These are phyloP conservation scores for Okamejei kenojei DNA, from an alignment of 2,797 vertebrate species.

Conservation along the genomic window DNA sequence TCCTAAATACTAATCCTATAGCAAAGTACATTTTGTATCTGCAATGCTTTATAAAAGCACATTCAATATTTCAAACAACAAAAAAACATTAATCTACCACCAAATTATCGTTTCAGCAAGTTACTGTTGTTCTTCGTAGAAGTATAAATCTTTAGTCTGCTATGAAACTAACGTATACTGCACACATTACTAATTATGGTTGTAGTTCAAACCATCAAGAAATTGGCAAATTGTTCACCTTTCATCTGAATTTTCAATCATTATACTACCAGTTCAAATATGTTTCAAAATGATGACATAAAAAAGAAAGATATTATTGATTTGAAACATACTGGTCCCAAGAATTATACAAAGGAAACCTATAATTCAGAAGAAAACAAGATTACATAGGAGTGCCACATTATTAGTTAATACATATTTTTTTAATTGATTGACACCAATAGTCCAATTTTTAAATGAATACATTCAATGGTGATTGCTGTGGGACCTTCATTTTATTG, in stretches of 20 bases:
- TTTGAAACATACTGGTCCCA: neutral
- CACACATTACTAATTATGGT: neutral
- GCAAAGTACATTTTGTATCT: neutral
- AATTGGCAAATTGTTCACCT: neutral
- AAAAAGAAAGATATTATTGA: neutral
- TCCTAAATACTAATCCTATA: neutral
- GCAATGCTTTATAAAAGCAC: neutral
- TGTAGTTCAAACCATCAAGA: neutral
- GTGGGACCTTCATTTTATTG: neutral
- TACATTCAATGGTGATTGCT: neutral
- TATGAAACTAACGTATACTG: neutral
- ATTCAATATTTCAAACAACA: neutral
- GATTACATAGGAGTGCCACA: neutral
- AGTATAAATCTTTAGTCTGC: neutral
- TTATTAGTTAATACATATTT: neutral
- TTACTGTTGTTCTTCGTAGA: neutral
- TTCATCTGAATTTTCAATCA: neutral
- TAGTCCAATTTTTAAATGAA: neutral
- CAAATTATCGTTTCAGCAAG: neutral
- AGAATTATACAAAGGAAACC: neutral
- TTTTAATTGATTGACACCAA: neutral
- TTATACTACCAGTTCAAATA: neutral
- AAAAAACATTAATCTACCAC: neutral
- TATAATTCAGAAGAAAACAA: neutral
- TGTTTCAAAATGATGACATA: neutral